Evolutionary conservation across 2,888 invertebrate genomes (phyloP).

Genomic region (Leptinotarsa peninsularis): DNA sequence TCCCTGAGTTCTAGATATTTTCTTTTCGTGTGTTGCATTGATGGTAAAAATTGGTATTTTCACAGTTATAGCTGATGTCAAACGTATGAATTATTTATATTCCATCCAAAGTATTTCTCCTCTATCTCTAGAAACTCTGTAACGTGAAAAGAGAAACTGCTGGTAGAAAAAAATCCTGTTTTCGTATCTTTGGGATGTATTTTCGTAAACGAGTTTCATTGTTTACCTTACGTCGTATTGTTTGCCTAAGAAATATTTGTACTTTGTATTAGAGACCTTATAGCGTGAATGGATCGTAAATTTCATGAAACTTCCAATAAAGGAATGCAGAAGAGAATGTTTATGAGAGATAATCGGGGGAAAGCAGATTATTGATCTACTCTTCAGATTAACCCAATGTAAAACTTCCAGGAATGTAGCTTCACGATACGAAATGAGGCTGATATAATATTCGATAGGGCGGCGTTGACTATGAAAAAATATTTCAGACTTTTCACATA

Average conservation of each 20-base stretch:
- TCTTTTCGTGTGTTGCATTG: too few species aligned
- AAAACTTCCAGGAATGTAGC: too few species aligned
- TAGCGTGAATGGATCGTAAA: neutral
- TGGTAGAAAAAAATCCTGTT: neutral
- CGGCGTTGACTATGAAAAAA: too few species aligned
- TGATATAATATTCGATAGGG: too few species aligned
- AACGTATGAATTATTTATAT: too few species aligned
- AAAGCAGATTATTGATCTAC: neutral
- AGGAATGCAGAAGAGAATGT: neutral
- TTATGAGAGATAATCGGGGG: neutral
- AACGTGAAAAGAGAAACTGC: neutral
- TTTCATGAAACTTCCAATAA: neutral
- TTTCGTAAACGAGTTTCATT: neutral
- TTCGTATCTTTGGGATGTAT: neutral
- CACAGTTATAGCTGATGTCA: too few species aligned
- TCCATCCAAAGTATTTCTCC: too few species aligned
- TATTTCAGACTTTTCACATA: too few species aligned
- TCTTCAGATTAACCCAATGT: neutral
- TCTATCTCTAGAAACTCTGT: neutral
- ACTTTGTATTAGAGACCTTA: constrained; percentile 6
- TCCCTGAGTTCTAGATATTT: too few species aligned
- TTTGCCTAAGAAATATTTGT: neutral
- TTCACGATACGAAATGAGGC: too few species aligned
- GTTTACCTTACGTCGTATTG: constrained; percentile 11
- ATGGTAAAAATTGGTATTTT: too few species aligned